Evolutionary conservation across 2,888 invertebrate species (phyloP), one percentile per base, ranked within the genome.

Genomic region (Hemithea aestivaria): DNA sequence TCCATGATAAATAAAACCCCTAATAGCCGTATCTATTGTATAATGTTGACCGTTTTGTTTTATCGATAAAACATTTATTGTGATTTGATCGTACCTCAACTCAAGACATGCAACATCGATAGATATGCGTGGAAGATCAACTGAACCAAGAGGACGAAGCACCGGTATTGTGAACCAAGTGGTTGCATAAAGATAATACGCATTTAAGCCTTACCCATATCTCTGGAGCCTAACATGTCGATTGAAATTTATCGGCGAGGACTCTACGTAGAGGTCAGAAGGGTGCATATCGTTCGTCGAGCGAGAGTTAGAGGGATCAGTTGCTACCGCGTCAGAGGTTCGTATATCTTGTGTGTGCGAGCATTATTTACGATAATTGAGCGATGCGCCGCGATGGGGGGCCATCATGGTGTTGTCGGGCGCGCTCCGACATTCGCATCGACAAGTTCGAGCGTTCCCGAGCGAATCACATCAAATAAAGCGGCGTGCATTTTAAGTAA

Each of bases 311-410:
- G 66, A 72, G 71, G 62, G 80, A 70, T 76, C 80, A 70, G 71
- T 64, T 77, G 79, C 84, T 87, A 83, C 85, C 58, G 81, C 76
- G 60, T 49, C 68, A 61, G 70, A 68, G 76, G 74, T 73, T 74
- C 81, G 84, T 84, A 84, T 85, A 84, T 87, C 84, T 85, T 84
- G 75, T 82, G 83, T 84, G 84, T 57, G 82, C 81, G 83, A 84
- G 87, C 85, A 87, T 87, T 87, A 87, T 87, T 87, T 87, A 87
- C 87, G 85, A 87, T 87, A 87, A 87, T 87, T 87, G 87, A 85
- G 87, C 85, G 87, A 87, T 84, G 84, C 79, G 77, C 81, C 85
- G 73, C 85, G 76, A 85, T 84, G 84, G 87, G 85, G 85, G 87
- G 85, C 80, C 87, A 81, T 85, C 87, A 82, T 67, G 74, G 81